These are phyloP conservation scores for Drosophila cardini DNA, from an alignment of 1,140 invertebrate genomes.

Conservation along the genomic window DNA sequence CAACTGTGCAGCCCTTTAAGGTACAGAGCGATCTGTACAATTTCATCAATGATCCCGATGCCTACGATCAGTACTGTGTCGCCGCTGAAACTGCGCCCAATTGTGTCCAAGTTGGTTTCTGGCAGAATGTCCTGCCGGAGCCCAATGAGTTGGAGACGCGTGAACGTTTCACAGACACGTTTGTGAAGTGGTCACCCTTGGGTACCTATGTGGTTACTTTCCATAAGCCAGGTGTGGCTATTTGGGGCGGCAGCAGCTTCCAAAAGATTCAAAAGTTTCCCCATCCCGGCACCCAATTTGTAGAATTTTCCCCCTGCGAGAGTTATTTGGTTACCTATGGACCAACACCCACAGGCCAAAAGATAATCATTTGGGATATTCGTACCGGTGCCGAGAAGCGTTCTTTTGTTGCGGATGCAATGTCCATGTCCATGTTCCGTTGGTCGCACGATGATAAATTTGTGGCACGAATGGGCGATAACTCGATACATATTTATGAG, in stretches of 20 bases:
- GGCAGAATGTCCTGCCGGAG: constrained; percentile 95
- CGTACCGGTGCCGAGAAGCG: constrained; percentile 96
- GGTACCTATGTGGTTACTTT: constrained; percentile 98
- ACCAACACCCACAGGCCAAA: constrained; percentile 89
- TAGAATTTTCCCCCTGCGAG: constrained; percentile 99
- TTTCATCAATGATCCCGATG: constrained; percentile 96
- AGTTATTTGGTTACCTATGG: constrained; percentile 97
- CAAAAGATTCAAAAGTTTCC: constrained; percentile 95
- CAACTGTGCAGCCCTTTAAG: constrained; percentile 93
- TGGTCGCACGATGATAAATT: constrained; percentile 99
- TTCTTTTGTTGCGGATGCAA: constrained; percentile 93
- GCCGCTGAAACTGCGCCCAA: constrained; percentile 91
- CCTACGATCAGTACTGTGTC: constrained; percentile 97
- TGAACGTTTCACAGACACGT: constrained; percentile 90
- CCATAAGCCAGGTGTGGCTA: constrained; percentile 96
- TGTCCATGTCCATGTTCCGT: constrained; percentile 95
- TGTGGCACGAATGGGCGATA: constrained; percentile 95
- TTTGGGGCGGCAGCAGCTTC: constrained; percentile 98
- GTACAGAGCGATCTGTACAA: constrained; percentile 95
- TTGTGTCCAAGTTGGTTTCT: constrained; percentile 92
- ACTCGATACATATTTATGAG: constrained; percentile 96
- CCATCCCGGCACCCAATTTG: constrained; percentile 96
- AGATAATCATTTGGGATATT: constrained; percentile 97
- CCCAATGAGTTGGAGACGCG: constrained; percentile 93
- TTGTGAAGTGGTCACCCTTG: constrained; percentile 98